A percentile compares a stretch with the other conserved stretches of the same genome.
Evolutionary conservation across 2,888 invertebrate species (phyloP).

Genomic region (Habrosyne pyritoides): DNA sequence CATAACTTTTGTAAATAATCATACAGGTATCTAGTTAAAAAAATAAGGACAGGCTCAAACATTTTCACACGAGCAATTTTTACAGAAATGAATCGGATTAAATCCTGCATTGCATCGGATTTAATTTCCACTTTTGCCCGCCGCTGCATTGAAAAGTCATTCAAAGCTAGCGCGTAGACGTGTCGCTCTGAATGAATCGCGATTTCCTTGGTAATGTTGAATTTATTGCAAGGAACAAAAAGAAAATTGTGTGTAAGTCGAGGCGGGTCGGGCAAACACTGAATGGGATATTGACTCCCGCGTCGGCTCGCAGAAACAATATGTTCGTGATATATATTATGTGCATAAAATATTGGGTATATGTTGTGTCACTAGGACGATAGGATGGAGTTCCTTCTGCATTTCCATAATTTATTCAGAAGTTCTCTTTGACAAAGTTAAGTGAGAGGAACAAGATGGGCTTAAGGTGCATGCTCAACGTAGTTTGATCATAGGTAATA

Average conservation of each 20-base stretch:
- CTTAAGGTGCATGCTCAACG: not conserved
- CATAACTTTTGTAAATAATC: no score
- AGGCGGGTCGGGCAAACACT: slow-evolving; percentile 29
- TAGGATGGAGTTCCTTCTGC: not conserved
- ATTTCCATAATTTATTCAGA: slow-evolving; percentile 5
- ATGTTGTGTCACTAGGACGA: not conserved
- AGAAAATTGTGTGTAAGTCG: slow-evolving; percentile 32
- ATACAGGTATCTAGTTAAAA: no score
- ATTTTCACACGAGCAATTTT: no score
- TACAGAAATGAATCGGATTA: not conserved
- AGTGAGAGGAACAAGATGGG: not conserved
- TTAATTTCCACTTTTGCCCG: not conserved
- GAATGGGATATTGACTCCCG: slow-evolving; percentile 36
- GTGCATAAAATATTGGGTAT: not conserved
- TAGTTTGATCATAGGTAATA: not conserved
- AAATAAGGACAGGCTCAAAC: no score
- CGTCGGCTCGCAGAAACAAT: slow-evolving; percentile 17
- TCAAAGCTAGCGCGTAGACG: slow-evolving; percentile 19
- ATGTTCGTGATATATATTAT: slow-evolving; percentile 5
- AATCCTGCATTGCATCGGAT: not conserved
- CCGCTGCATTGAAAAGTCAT: slow-evolving; percentile 24
- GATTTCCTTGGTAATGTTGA: slow-evolving; percentile 15
- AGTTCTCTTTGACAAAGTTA: slow-evolving; percentile 1
- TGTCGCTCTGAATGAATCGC: slow-evolving; percentile 18
- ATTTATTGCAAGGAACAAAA: slow-evolving; percentile 32